Evolutionary conservation across 2,797 vertebrate species (phyloP).

Genomic region (Euphonia xanthogaster): DNA sequence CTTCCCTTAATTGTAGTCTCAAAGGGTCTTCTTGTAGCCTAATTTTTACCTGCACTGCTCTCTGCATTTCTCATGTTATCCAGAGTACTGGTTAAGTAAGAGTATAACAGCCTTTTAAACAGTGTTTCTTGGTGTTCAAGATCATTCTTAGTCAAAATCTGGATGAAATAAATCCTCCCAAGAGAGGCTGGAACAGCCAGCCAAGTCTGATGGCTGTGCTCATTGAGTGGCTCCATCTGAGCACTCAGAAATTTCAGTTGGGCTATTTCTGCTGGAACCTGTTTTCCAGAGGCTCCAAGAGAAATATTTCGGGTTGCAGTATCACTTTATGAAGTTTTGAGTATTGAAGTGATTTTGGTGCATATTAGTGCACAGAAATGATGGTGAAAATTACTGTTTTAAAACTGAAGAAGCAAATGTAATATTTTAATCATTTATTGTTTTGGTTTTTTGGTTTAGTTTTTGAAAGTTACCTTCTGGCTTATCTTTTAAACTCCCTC

Average conservation of each 20-base stretch:
- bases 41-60: neutral
- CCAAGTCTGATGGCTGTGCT: neutral
- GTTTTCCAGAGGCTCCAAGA: neutral
- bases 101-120: neutral
- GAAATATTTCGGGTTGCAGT: neutral
- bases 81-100: neutral
- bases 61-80: neutral
- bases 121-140: neutral
- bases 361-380: neutral
- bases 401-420: neutral
- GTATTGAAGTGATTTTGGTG: neutral
- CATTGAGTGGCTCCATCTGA: neutral
- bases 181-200: neutral
- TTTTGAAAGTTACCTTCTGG: neutral
- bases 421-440: neutral
- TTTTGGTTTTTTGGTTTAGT: rapidly evolving
- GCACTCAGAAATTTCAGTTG: neutral
- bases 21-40: neutral
- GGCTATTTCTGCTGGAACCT: neutral
- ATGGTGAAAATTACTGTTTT: neutral
- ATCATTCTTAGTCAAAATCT: neutral
- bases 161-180: neutral
- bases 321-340: neutral
- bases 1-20: neutral
- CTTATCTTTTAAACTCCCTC: neutral